Evolutionary conservation across 2,888 invertebrate genomes (phyloP).

Genomic region (Torymus tubicola): DNA sequence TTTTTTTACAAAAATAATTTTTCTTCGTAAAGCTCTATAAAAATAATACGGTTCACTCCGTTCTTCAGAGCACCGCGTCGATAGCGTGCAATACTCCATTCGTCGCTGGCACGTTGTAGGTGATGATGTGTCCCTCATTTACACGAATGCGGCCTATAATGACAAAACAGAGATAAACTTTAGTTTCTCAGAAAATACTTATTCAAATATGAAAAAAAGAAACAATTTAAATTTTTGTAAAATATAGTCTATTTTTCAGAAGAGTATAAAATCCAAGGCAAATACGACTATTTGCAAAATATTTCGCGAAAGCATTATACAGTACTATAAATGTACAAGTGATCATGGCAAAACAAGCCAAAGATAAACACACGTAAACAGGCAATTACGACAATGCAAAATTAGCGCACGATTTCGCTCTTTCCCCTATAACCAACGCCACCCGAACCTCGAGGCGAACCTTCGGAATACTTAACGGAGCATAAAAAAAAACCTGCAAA

Average conservation of each 20-base stretch:
- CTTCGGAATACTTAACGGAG: conserved; percentile 4
- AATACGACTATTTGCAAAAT: too few species aligned
- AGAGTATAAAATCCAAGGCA: too few species aligned
- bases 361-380: too few species aligned
- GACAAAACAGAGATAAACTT: too few species aligned
- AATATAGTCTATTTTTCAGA: too few species aligned
- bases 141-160: conserved; percentile 87
- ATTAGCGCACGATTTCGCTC: too few species aligned
- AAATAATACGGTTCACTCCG: background rate
- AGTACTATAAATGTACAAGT: too few species aligned
- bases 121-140: conserved; percentile 88
- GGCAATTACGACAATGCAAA: too few species aligned
- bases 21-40: conserved; percentile 16
- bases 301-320: too few species aligned
- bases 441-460: too few species aligned
- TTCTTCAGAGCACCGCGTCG: conserved; percentile 81
- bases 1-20: conserved; percentile 40
- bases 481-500: conserved; percentile 3
- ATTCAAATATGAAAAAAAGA: background rate
- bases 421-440: too few species aligned
- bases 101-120: conserved; percentile 91
- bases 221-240: background rate
- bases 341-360: too few species aligned
- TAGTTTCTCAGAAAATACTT: background rate
- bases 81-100: conserved; percentile 92